Base-by-base conservation (phyloP, 2,797 vertebrate species). In the Coracias cyanogaster region DNA sequence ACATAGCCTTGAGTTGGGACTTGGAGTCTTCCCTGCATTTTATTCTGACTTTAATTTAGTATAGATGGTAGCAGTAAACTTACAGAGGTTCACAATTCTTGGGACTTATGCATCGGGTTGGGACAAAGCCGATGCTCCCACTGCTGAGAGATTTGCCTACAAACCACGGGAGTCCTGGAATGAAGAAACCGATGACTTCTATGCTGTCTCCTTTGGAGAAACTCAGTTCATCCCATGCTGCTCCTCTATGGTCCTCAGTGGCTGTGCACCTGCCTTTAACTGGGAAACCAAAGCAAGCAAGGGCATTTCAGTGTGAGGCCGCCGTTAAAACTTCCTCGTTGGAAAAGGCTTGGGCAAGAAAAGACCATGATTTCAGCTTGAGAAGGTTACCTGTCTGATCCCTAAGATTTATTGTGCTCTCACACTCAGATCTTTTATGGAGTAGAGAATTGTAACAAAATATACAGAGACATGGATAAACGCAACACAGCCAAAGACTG, bases 261-360 rank as follows among this genome's bases (percentile, higher is more conserved):
- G 99, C 98, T 15, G 98, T 97, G 92, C 99, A 99, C 22, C 95
- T 98, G 39, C 99, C 99, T 66, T 97, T 98, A 85, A 99, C 99
- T 99, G 92, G 51, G 78, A 92, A 84, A 88, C 20, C 94, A 95
- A 41, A 90, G 15, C 43, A 94, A 89, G 96, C 7, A 62, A 52
- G 5, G 19, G 57, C 31, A 57, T 78, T 86, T 96, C 55, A 78
- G 51, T 28, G 43, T 22, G 17, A 78, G 70, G 57, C 29, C 35
- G 5, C 33, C 33, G 31, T 51, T 67, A 39, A 60, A 90, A 48
- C 9, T 28, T 74, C 78, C 61, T 70, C 2, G 0, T 28, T 49
- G 8, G n/a, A 57, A 69, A 69, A 67, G 41, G 43, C 12, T 25
- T 69, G 19, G 14, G 43, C 26, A 71, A 52, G 16, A 10, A 85